phyloP scores from a whole-genome alignment of 2,797 vertebrate genomes.

The Hafferia zeledoni region DNA sequence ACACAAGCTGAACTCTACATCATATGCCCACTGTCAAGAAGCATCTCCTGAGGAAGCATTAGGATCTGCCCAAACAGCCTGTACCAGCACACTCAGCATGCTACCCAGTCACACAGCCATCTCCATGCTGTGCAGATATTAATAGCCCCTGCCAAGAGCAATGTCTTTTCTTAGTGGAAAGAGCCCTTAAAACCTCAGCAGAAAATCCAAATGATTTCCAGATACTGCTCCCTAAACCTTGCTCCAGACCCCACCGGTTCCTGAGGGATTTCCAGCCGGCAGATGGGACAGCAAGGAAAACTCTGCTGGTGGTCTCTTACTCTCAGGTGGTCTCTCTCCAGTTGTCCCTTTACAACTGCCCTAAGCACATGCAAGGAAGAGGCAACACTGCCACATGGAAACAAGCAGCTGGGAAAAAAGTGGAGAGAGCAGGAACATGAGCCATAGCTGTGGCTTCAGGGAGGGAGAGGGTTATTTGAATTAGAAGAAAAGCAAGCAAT shows the following conservation, averaged over 20 bases:
- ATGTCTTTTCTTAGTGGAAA: not conserved
- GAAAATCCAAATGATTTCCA: not conserved
- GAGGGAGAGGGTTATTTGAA: not conserved
- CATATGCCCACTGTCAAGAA: not conserved
- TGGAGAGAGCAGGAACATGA: not conserved
- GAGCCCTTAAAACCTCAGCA: not conserved
- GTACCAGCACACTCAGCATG: not conserved
- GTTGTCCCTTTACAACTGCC: not conserved
- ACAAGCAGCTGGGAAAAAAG: not conserved
- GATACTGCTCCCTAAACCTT: not conserved
- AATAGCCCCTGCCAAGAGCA: not conserved
- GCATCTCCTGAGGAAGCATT: constrained; percentile 9
- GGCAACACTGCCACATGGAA: not conserved
- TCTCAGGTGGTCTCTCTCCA: not conserved
- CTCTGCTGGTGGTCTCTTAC: not conserved
- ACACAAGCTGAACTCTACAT: constrained; percentile 20
- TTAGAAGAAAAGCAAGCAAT: not conserved
- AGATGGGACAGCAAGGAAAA: not conserved
- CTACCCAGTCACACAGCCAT: not conserved
- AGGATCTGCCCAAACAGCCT: not conserved
- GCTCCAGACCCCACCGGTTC: not conserved
- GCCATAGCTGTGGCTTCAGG: not conserved
- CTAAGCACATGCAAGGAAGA: not conserved
- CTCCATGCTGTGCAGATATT: not conserved
- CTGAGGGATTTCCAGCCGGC: not conserved